These are phyloP conservation scores for Gallinago paraguaiae DNA, from an alignment of 2,113 vertebrate genomes.

Conservation along the genomic window DNA sequence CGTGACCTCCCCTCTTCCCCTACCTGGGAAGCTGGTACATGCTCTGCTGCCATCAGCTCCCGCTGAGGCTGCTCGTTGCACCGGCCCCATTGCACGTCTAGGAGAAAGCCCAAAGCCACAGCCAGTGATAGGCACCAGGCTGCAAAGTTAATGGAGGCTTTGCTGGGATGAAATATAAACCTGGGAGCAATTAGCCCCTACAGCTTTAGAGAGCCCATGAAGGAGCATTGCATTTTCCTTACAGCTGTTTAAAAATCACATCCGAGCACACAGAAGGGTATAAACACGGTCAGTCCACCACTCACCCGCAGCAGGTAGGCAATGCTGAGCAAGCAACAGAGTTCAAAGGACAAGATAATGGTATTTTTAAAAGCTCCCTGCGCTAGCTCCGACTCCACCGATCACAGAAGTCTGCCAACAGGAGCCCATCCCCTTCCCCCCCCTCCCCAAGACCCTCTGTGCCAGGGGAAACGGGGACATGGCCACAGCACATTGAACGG, in stretches of 20 bases:
- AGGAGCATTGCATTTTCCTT: rapidly evolving
- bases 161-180: background rate
- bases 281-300: rapidly evolving
- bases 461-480: background rate
- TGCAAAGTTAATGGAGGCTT: background rate
- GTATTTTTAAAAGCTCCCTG: background rate
- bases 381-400: background rate
- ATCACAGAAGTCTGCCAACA: background rate
- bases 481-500: rapidly evolving
- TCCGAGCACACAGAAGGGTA: background rate
- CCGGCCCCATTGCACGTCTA: background rate
- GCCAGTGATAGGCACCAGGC: background rate
- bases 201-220: background rate
- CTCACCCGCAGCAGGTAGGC: background rate
- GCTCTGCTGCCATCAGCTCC: rapidly evolving
- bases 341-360: background rate
- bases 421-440: background rate
- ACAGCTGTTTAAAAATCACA: background rate
- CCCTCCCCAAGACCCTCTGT: rapidly evolving
- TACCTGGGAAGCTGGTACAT: background rate
- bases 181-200: background rate
- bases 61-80: background rate
- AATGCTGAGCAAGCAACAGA: rapidly evolving
- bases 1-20: rapidly evolving
- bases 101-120: background rate